Evolutionary conservation across 2,888 invertebrate species (phyloP).

Genomic region (Leucophora obtusa): DNA sequence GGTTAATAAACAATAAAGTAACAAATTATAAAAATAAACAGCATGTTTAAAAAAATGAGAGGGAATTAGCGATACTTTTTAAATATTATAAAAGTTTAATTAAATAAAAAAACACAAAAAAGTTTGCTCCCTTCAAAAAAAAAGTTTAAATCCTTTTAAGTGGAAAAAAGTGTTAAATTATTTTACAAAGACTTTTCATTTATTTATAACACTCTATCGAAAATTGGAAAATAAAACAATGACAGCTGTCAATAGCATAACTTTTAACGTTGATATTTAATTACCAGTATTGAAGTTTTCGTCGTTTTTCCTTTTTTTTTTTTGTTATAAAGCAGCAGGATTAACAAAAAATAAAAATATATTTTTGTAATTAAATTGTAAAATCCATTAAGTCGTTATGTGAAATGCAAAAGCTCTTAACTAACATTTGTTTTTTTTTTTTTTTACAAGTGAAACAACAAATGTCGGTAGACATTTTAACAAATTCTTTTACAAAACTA

Average conservation of each 20-base stretch:
- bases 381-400: constrained; percentile 10
- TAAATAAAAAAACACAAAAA: not conserved
- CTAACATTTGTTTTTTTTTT: no score
- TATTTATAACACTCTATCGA: constrained; percentile 1
- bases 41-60: not conserved
- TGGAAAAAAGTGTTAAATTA: constrained; percentile 24
- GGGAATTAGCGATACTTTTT: not conserved
- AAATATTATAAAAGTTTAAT: constrained; percentile 13
- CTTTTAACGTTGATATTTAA: constrained; percentile 30
- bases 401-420: no score
- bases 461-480: no score
- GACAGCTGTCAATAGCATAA: constrained; percentile 51
- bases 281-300: constrained; percentile 30
- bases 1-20: not conserved
- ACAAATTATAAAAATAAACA: not conserved
- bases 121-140: not conserved
- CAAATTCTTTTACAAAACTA: no score
- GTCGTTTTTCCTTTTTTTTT: not conserved
- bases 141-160: not conserved
- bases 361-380: constrained; percentile 20
- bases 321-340: not conserved
- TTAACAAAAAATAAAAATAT: constrained; percentile 1
- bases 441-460: no score
- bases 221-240: constrained; percentile 5
- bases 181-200: constrained; percentile 16